Percentiles rank a stretch among this genome's conserved stretches.
These are phyloP conservation scores for Panagrolaimus sp. DNA, from an alignment of 1,140 invertebrate species.

Conservation along the genomic window DNA sequence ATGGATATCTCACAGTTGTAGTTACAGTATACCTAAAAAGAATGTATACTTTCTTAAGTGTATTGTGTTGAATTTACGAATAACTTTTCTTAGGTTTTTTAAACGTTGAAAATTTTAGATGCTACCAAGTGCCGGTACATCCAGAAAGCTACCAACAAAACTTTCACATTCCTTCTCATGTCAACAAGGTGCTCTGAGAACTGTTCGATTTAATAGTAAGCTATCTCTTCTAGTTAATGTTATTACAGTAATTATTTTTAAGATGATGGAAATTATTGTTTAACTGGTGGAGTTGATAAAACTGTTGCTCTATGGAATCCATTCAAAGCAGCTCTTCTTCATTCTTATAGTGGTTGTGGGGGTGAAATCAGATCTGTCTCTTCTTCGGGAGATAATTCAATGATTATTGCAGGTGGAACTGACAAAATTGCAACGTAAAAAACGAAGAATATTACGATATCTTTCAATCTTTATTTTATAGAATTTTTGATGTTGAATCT, in stretches of 20 bases:
- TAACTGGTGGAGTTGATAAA: conserved; percentile 11
- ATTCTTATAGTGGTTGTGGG: background rate
- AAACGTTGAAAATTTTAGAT: too few species aligned
- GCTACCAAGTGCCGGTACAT: background rate
- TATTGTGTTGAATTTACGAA: too few species aligned
- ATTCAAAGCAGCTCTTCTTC: background rate
- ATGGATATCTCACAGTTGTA: background rate
- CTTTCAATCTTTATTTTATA: too few species aligned
- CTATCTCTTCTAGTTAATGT: background rate
- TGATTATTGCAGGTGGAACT: background rate
- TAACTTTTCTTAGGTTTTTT: too few species aligned
- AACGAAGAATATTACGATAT: too few species aligned
- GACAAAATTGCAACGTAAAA: conserved; percentile 8
- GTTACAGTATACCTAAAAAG: too few species aligned
- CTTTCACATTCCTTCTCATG: background rate
- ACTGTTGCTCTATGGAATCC: conserved; percentile 10
- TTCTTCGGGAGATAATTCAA: background rate
- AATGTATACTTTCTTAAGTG: too few species aligned
- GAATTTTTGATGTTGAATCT: conserved; percentile 17
- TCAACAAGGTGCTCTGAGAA: background rate
- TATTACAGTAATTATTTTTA: background rate
- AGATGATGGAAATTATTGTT: conserved; percentile 6
- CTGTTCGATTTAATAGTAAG: conserved; percentile 19
- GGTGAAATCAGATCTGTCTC: background rate
- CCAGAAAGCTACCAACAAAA: background rate